Base-by-base conservation (phyloP, 2,888 invertebrate species). In the Axea sp. region DNA sequence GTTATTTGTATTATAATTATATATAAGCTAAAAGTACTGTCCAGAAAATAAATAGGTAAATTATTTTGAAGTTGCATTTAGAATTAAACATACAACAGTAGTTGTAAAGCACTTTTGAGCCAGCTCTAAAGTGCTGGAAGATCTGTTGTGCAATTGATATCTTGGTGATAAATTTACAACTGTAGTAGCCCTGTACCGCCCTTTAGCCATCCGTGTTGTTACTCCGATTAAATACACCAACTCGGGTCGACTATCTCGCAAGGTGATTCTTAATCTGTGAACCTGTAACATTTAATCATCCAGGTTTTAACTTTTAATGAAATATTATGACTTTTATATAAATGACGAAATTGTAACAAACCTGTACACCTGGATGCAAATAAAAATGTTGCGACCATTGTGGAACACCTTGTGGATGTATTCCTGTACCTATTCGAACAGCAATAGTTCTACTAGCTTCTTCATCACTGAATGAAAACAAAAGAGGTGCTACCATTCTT, bases 151-250 rank as follows among this genome's bases (percentile, higher is more conserved):
- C 64, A 99, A 89, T 88, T 97, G 95, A 89, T 94, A 98, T 77
- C 97, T 91, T 26, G 99, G 97, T 8, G 97, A 94, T 79, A 99
- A 91, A 2, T 96, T 96, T 22, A 98, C 95, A 79, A 99, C 95
- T 85, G 94, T 95, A 19, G 98, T 98, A 83, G 94, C 93, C 4
- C 95, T 91, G 89, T 98, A 97, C 79, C 95, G 91, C 28, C 97
- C 97, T 79, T 95, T 92, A 0, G 98, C 98, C 35, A 92, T 91
- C 64, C 96, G 91, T 51, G 97, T 94, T 83, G 96, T 93, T 76
- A 99, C 94, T 65, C 98, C 98, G 81, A 98, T 93, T 60, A 94
- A 91, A 88, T 93, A 95, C 65, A 95, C 93, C 77, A 92, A 89
- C 80, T 93, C 93, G 73, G 94, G 92, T 82, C 92, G 88, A 69